phyloP scores from a whole-genome alignment of 2,888 invertebrate species.

The Allophyes oxyacanthae region DNA sequence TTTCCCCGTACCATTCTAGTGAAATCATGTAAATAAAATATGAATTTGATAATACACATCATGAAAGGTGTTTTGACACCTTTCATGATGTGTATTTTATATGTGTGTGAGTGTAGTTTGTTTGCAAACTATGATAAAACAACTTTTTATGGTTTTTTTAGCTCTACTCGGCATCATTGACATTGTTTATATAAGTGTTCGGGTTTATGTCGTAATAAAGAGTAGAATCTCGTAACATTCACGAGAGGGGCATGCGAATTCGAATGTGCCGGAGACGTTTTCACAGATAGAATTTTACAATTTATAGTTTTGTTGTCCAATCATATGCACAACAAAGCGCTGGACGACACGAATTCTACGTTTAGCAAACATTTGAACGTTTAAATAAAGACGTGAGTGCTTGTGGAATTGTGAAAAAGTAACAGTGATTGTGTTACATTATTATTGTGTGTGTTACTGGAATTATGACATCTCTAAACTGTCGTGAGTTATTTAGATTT shows the following conservation, averaged over 20 bases:
- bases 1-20: too few relatives aligned
- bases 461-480: slow-evolving; percentile 29
- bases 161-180: slow-evolving; percentile 53
- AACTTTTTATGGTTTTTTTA: slow-evolving; percentile 12
- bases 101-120: too few relatives aligned
- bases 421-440: slow-evolving; percentile 22
- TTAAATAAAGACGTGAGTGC: not conserved
- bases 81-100: too few relatives aligned
- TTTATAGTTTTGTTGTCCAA: slow-evolving; percentile 53
- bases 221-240: slow-evolving; percentile 64
- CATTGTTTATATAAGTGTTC: slow-evolving; percentile 74
- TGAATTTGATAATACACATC: too few relatives aligned
- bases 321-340: slow-evolving; percentile 23
- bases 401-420: slow-evolving; percentile 5
- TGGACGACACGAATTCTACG: slow-evolving; percentile 1
- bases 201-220: slow-evolving; percentile 69
- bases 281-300: slow-evolving; percentile 53
- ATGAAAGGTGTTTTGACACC: too few relatives aligned
- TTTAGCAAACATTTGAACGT: not conserved
- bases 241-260: slow-evolving; percentile 59
- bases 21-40: too few relatives aligned
- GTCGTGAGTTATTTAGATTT: slow-evolving; percentile 30
- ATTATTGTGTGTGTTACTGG: not conserved
- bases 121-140: too few relatives aligned
- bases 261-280: slow-evolving; percentile 57